Percentiles rank a stretch among this genome's conserved stretches.
Conservation (phyloP, 2,888 invertebrate species). For the Tipula lateralis region DNA sequence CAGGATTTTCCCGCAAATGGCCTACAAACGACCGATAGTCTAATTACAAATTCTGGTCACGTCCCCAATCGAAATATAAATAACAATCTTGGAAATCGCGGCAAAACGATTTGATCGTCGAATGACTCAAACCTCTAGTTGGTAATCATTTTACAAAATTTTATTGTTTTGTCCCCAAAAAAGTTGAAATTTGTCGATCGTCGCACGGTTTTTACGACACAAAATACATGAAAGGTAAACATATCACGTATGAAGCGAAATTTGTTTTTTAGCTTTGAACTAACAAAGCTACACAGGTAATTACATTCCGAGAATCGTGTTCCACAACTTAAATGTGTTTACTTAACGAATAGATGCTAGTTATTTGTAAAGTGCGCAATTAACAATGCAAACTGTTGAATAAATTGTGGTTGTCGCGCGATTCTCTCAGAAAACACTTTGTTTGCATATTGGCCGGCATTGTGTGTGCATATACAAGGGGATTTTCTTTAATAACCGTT, state of each 20-base stretch:
- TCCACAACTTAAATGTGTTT: background rate
- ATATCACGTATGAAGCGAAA: background rate
- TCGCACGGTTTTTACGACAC: background rate
- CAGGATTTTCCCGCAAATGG: background rate
- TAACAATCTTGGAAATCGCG: background rate
- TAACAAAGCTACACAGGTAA: background rate
- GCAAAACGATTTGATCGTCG: background rate
- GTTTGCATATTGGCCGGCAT: background rate
- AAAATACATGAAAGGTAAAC: background rate
- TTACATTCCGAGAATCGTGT: background rate
- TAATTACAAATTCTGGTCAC: background rate
- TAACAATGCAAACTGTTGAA: background rate
- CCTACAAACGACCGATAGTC: background rate
- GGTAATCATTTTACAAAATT: background rate
- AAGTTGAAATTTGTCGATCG: background rate
- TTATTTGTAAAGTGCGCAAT: background rate
- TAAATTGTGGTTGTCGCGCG: background rate
- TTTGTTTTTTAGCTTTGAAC: background rate
- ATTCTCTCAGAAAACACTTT: background rate
- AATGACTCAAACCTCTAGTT: background rate
- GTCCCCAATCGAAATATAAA: background rate
- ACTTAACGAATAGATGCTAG: background rate
- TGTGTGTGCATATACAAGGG: background rate
- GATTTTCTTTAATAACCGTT: background rate
- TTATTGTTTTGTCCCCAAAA: background rate